Base-by-base conservation (phyloP, 2,888 invertebrate species). In the Choristoneura rosaceana region DNA sequence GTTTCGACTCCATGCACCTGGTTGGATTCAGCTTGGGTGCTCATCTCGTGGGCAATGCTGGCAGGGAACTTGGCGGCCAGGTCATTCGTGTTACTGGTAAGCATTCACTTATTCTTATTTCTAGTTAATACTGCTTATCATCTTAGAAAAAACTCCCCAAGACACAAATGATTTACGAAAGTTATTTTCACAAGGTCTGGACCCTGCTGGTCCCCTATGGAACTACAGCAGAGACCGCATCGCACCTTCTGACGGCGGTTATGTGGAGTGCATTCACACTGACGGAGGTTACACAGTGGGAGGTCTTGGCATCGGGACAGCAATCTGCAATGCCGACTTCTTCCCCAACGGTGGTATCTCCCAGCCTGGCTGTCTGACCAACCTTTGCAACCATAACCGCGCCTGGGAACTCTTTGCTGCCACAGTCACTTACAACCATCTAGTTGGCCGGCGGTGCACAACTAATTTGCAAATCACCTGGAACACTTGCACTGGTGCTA, bases 261-360 rank as follows among this genome's bases (percentile, higher is more conserved):
- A 90, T 91, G 64, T 90, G 4, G 81, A 80, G 63, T 79, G 76
- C 1, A 81, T 81, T 45, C 81, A 81, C 70, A 81, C 81, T 1
- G 77, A 81, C 63, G 78, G 79, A 43, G 78, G 78, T 15, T 71
- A 62, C 52, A 52, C 73, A 10, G 33, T 75, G 12, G 76, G 75
- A 33, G 78, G 76, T n/a, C 71, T 75, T 12, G 78, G 78, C 0
- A 76, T 77, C n/a, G 76, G 74, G 2, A 45, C 34, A 0, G 58
- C 74, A 0, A 58, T 93, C 17, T 94, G 91, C 2, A 88, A 93
- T 76, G 90, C 84, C 2, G 95, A 96, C 82, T 96, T 95, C 84
- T 95, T 94, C 91, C 95, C 95, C 33, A 96, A 96, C 76, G 92
- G 94, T 59, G 95, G 96, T 0, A 86, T 77, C 67, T 83, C 82